Conservation (phyloP, 2,797 vertebrate genomes). For the Gephyroberyx darwinii region DNA sequence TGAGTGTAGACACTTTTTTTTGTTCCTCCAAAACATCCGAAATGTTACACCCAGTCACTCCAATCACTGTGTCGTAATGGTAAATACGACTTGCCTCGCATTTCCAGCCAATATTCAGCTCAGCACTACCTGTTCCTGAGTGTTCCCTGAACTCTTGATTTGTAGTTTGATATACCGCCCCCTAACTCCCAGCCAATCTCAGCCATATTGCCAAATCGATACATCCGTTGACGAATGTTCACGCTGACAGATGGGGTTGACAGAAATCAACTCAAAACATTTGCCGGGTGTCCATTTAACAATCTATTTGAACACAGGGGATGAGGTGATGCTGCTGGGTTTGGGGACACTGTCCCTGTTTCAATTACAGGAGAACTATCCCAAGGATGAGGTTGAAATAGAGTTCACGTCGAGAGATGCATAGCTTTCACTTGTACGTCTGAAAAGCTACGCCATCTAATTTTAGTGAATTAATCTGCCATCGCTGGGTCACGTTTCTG, state of each 20-base stretch:
- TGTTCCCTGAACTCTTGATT: constrained; percentile 73
- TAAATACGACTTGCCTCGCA: background rate
- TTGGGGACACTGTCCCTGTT: constrained; percentile 47
- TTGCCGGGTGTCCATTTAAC: constrained; percentile 74
- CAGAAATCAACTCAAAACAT: constrained; percentile 80
- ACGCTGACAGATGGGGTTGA: constrained; percentile 72
- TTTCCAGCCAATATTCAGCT: constrained; percentile 44
- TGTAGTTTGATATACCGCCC: constrained; percentile 75
- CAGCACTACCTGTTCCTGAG: constrained; percentile 55
- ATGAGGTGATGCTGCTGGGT: constrained; percentile 54
- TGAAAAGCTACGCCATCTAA: constrained; percentile 14
- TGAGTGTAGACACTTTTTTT: background rate
- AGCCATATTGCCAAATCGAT: constrained; percentile 82
- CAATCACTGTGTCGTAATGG: constrained; percentile 1
- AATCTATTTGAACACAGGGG: constrained; percentile 73
- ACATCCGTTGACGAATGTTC: constrained; percentile 75
- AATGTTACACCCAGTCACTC: constrained; percentile 2
- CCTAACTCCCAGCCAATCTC: constrained; percentile 80
- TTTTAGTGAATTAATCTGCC: constrained; percentile 17
- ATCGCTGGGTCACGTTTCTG: background rate
- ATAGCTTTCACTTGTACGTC: background rate
- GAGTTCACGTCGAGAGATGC: constrained; percentile 56
- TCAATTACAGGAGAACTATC: constrained; percentile 62
- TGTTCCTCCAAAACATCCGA: background rate
- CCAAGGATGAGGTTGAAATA: constrained; percentile 61